Conservation (phyloP, 2,888 invertebrate genomes). For the Cloeon dipterum region DNA sequence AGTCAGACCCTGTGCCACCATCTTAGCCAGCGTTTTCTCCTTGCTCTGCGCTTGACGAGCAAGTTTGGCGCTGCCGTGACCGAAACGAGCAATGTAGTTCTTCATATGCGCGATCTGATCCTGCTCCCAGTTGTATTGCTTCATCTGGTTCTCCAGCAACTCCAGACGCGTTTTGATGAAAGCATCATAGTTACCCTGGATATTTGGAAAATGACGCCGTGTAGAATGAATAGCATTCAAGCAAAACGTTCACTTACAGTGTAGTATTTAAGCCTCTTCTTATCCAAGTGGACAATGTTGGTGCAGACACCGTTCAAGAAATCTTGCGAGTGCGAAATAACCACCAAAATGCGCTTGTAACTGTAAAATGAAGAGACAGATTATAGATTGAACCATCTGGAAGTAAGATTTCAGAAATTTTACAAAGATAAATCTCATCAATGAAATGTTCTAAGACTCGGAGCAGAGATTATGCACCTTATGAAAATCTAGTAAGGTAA, state of each 20-base stretch:
- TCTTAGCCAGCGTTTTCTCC: slow-evolving; percentile 96
- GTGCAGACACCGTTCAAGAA: slow-evolving; percentile 95
- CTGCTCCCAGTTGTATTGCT: slow-evolving; percentile 99
- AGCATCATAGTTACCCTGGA: slow-evolving; percentile 79
- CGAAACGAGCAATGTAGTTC: slow-evolving; percentile 97
- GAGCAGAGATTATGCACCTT: no score
- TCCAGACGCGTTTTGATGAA: slow-evolving; percentile 87
- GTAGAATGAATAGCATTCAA: background rate
- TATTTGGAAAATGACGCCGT: background rate
- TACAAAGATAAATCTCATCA: no score
- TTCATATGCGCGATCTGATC: slow-evolving; percentile 99
- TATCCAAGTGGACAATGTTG: slow-evolving; percentile 88
- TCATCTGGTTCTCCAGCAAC: slow-evolving; percentile 92
- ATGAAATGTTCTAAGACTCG: no score
- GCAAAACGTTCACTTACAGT: slow-evolving; percentile 38
- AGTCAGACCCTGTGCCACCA: slow-evolving; percentile 94
- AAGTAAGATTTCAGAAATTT: background rate
- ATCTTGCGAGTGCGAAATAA: slow-evolving; percentile 98
- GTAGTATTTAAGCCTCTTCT: slow-evolving; percentile 83
- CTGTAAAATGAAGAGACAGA: slow-evolving; percentile 19
- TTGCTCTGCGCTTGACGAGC: slow-evolving; percentile 98
- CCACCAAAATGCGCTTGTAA: slow-evolving; percentile 87
- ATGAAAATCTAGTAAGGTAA: no score
- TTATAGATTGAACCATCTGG: background rate
- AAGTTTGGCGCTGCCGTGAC: slow-evolving; percentile 96